phyloP scores from a whole-genome alignment of 1,140 invertebrate species.

The Tetramorium simillimum region DNA sequence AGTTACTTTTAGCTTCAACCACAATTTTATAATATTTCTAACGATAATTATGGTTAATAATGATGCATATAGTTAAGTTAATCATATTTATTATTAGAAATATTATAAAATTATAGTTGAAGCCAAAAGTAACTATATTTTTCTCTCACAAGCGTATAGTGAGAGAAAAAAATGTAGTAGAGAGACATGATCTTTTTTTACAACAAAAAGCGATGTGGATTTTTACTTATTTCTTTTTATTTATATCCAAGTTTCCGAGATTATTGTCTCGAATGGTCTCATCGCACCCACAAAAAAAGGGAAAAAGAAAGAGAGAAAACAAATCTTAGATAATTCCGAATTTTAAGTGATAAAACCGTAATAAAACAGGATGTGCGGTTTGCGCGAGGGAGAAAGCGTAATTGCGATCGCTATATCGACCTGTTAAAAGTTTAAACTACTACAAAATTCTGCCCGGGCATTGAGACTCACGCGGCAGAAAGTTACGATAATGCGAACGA shows the following conservation, averaged over 20 bases:
- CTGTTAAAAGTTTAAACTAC: conserved; percentile 43
- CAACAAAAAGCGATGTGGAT: background rate
- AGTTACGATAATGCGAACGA: conserved; percentile 22
- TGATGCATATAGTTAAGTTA: too few relatives aligned
- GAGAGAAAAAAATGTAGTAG: too few relatives aligned
- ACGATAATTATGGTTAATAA: too few relatives aligned
- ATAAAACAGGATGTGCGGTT: too few relatives aligned
- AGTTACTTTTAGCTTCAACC: too few relatives aligned
- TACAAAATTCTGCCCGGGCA: conserved; percentile 7
- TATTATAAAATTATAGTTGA: too few relatives aligned
- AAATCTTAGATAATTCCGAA: background rate
- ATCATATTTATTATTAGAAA: too few relatives aligned
- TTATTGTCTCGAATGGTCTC: background rate
- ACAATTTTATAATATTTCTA: too few relatives aligned
- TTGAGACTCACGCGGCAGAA: background rate
- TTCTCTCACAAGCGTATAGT: too few relatives aligned
- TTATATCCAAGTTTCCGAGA: background rate
- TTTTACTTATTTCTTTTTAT: background rate
- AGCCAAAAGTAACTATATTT: too few relatives aligned
- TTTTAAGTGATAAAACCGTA: background rate
- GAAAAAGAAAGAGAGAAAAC: background rate
- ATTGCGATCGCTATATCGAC: background rate
- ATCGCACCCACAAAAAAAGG: background rate
- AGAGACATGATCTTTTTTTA: background rate
- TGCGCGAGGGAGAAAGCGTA: too few relatives aligned